These are phyloP conservation scores for Phengaris alcon DNA, from an alignment of 2,888 invertebrate species.

Conservation along the genomic window DNA sequence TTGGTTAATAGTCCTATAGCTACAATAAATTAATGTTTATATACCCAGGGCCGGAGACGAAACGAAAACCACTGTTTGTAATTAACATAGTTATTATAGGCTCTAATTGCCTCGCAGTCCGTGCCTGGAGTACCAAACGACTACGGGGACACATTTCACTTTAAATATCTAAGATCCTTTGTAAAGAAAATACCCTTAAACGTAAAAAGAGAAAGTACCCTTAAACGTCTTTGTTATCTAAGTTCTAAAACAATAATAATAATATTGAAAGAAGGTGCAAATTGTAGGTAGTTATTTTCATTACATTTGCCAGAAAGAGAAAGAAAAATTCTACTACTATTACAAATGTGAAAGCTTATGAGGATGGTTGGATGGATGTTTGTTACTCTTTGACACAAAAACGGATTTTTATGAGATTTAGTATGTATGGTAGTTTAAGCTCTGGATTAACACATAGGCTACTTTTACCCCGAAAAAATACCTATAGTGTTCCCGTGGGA, in stretches of 20 bases:
- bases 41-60: constrained; percentile 67
- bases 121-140: constrained; percentile 71
- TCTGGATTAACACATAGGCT: no score
- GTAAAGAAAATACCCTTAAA: not conserved
- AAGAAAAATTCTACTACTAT: no score
- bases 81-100: constrained; percentile 77
- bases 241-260: not conserved
- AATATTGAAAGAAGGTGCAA: not conserved
- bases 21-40: constrained; percentile 61
- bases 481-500: no score
- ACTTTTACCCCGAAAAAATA: no score
- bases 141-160: constrained; percentile 43
- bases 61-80: constrained; percentile 69
- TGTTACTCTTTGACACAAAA: no score
- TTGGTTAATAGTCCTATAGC: constrained; percentile 48
- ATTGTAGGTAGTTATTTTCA: not conserved
- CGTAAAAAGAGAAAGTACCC: not conserved
- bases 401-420: no score
- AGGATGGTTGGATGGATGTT: no score
- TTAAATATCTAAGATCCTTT: constrained; percentile 18
- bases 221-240: not conserved
- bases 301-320: no score
- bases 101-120: constrained; percentile 74
- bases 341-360: no score
- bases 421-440: no score